Conservation (phyloP, 92 coral and sea anemone species). For the Pocillopora meandrina region DNA sequence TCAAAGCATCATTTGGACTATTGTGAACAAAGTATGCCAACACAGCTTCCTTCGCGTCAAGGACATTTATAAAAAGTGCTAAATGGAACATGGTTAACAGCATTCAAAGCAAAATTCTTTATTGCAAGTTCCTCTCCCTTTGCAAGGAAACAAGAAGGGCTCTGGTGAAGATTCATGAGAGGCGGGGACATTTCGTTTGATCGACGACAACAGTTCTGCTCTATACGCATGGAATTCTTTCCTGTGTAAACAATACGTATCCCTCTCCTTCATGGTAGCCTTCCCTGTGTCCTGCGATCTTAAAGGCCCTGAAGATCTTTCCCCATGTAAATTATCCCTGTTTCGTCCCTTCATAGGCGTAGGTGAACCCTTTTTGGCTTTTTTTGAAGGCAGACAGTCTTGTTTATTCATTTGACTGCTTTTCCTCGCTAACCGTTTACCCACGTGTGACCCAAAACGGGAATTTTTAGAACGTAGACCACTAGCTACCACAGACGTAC, state of each 20-base stretch:
- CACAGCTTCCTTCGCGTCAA: no score
- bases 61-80: background rate
- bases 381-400: slow-evolving; percentile 25
- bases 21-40: no score
- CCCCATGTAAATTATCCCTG: background rate
- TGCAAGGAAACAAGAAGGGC: slow-evolving; percentile 10
- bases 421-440: slow-evolving; percentile 24
- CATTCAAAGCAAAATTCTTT: slow-evolving; percentile 40
- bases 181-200: slow-evolving; percentile 3
- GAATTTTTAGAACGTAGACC: background rate
- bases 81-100: background rate
- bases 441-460: background rate
- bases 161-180: background rate
- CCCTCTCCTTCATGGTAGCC: background rate
- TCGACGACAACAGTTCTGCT: slow-evolving; percentile 12
- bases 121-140: slow-evolving; percentile 12
- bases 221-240: slow-evolving; percentile 1
- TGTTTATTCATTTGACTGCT: slow-evolving; percentile 10
- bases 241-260: background rate
- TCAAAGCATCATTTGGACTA: no score
- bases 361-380: slow-evolving; percentile 15
- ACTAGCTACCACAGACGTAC: background rate
- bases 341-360: background rate
- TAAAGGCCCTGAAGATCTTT: background rate
- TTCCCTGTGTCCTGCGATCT: no score